Evolutionary conservation across 1,140 invertebrate genomes (phyloP), one percentile per base, ranked within the genome.

Genomic region (Leguminivora glycinivorella): DNA sequence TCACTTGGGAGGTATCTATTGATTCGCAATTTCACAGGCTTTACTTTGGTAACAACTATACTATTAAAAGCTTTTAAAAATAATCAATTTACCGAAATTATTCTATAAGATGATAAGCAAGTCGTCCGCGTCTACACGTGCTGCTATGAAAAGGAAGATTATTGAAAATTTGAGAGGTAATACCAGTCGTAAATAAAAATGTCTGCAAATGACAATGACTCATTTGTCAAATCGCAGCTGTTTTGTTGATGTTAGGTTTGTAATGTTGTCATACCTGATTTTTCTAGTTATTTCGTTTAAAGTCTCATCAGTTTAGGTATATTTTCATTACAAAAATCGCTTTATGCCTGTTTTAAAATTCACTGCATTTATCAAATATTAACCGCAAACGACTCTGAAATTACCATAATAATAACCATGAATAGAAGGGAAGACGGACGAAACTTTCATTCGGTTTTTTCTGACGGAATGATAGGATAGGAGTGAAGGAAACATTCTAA

Each of bases 111-210:
- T 76, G 76, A 70, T 86, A 83, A 78, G 76, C 78, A 77, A 86
- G 77, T 78, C 75, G 82, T 83, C 82, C 75, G 86, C 86, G 84
- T 87, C 88, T 87, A 87, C 88, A 90, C 88, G 88, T 90, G 88
- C 88, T 81, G 83, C 77, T 83, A 75, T 80, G 74, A 83, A 85
- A 84, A 84, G 83, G 84, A 86, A 85, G 83, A 81, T 14, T 70
- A 82, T 63, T 63, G 58, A 63, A 63, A 63, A 63, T 63, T 34
- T 63, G 58, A 63, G 26, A 63, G 58, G 58, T 63, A 26, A 63
- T 63, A 63, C 58, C 58, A 26, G 25, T 14, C 26, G 25, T n/a
- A 17, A 26, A 29, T 31, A 17, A 14, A 63, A 63, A 63, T 63
- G 25, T 63, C 26, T 63, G 9, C 26, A n/a, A 58, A 17, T 52